Conservation (phyloP, 2,888 invertebrate genomes). For the Idaea straminata region DNA sequence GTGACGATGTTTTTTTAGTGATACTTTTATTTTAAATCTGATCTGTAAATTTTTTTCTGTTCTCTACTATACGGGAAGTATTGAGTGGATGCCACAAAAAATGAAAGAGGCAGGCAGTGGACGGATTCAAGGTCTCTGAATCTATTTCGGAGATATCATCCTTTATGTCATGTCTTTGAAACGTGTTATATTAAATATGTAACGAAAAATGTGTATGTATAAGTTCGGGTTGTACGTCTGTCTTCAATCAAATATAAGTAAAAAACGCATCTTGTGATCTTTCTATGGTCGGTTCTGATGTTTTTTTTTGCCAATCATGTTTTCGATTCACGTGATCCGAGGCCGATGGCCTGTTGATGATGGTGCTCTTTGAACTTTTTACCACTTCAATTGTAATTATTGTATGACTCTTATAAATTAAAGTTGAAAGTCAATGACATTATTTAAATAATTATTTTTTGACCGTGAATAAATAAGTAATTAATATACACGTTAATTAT, state of each 20-base stretch:
- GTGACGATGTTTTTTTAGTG: not conserved
- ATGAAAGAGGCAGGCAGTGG: not conserved
- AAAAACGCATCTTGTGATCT: not conserved
- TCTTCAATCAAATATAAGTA: not conserved
- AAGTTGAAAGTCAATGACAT: not conserved
- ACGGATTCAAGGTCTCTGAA: not conserved
- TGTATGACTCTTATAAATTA: not conserved
- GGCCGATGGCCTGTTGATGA: not conserved
- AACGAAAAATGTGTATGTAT: not conserved
- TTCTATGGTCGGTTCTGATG: not conserved
- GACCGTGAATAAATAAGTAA: not conserved
- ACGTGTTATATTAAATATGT: not conserved
- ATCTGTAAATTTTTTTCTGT: not conserved
- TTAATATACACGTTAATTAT: no score
- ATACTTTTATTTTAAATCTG: not conserved
- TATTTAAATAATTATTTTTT: not conserved
- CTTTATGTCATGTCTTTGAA: not conserved
- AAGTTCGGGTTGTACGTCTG: not conserved
- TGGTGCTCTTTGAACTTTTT: slow-evolving; percentile 1
- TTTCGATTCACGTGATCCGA: not conserved
- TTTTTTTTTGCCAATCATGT: not conserved
- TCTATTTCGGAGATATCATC: not conserved
- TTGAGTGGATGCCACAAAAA: not conserved
- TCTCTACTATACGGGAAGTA: not conserved
- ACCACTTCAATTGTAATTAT: not conserved